These are phyloP conservation scores for Cryptophagus acutangulus DNA, from an alignment of 2,888 invertebrate species.

Conservation along the genomic window DNA sequence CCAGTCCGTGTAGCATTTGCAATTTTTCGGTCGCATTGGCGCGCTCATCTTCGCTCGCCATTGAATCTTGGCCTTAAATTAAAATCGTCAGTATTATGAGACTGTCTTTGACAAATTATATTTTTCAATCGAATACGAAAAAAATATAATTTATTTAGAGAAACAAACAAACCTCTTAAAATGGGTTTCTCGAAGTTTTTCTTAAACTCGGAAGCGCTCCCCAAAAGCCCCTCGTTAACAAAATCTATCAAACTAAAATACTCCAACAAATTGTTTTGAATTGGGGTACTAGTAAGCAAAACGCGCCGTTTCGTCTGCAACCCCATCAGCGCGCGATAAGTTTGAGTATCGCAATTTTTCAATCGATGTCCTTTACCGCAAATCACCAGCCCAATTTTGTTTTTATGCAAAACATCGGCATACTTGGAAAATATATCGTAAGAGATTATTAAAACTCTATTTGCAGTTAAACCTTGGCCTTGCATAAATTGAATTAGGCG, in stretches of 20 bases:
- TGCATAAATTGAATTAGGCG: slow-evolving; percentile 80
- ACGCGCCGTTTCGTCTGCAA: slow-evolving; percentile 84
- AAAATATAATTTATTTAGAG: no score
- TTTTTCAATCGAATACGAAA: no score
- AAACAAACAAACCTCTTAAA: no score
- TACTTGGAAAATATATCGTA: slow-evolving; percentile 98
- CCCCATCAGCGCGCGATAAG: slow-evolving; percentile 85
- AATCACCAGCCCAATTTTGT: slow-evolving; percentile 92
- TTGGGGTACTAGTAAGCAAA: slow-evolving; percentile 95
- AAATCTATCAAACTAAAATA: slow-evolving; percentile 98
- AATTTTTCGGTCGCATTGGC: slow-evolving; percentile 78
- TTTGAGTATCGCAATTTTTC: slow-evolving; percentile 97
- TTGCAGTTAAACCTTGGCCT: slow-evolving; percentile 71
- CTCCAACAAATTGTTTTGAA: slow-evolving; percentile 97
- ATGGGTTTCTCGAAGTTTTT: slow-evolving; percentile 45
- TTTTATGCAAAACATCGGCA: slow-evolving; percentile 78
- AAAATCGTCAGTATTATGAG: no score
- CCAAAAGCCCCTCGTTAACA: slow-evolving; percentile 88
- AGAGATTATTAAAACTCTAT: slow-evolving; percentile 95
- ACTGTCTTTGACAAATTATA: no score
- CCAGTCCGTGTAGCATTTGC: slow-evolving; percentile 77
- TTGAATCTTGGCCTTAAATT: slow-evolving; percentile 91
- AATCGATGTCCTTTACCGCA: slow-evolving; percentile 97
- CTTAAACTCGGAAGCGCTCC: slow-evolving; percentile 63
- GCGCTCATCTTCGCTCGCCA: slow-evolving; percentile 79